Conservation (phyloP, 2,113 vertebrate species). For the Grammomys dolichurus region DNA sequence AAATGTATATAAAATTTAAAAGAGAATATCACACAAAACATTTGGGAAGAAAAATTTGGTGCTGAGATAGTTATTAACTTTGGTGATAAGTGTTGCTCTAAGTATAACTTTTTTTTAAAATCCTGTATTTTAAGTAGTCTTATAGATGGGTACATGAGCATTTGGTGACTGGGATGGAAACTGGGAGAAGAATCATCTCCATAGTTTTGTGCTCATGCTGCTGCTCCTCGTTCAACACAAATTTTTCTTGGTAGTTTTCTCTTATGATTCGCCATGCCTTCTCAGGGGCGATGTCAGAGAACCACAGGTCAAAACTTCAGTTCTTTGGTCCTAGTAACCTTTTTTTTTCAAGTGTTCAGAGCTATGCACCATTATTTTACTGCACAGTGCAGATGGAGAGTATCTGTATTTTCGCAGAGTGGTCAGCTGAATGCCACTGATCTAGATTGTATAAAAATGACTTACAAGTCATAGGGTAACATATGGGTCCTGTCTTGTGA, state of each 20-base stretch:
- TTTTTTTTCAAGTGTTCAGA: background rate
- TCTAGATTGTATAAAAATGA: background rate
- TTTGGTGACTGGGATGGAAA: background rate
- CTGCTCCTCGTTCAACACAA: background rate
- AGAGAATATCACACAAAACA: background rate
- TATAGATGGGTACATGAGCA: background rate
- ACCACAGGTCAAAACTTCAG: background rate
- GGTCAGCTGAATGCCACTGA: background rate
- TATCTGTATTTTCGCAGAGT: background rate
- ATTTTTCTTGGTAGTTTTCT: background rate
- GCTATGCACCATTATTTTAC: background rate
- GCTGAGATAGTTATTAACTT: constrained; percentile 9
- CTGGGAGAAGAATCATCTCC: background rate
- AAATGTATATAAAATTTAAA: background rate
- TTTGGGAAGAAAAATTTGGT: background rate
- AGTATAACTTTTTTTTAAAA: background rate
- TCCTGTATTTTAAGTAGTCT: background rate
- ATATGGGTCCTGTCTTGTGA: background rate
- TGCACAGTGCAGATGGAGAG: background rate
- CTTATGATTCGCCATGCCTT: background rate
- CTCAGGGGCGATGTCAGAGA: background rate
- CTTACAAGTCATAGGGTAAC: constrained; percentile 11
- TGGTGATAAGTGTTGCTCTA: background rate
- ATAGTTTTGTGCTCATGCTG: background rate
- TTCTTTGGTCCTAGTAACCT: background rate